These are phyloP conservation scores for Dreissena rostriformis DNA, from an alignment of 1,140 invertebrate species.

Conservation along the genomic window DNA sequence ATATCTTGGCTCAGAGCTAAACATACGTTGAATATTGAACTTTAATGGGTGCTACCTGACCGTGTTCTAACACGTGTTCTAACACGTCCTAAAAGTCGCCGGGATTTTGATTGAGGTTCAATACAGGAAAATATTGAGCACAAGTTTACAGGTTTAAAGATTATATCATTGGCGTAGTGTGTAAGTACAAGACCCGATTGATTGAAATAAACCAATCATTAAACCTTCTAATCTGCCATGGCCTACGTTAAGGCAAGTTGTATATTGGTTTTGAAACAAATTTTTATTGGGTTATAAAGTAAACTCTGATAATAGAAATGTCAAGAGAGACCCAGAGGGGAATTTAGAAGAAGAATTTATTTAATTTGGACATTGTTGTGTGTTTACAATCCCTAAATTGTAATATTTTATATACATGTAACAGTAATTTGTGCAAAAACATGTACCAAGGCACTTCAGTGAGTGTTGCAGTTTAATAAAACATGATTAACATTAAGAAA, in stretches of 20 bases:
- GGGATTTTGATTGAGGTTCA: conserved; percentile 42
- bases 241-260: conserved; percentile 2
- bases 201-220: background rate
- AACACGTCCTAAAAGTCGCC: conserved; percentile 36
- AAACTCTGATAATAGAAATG: background rate
- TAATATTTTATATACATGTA: too few species aligned
- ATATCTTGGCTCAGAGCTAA: conserved; percentile 24
- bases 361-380: too few species aligned
- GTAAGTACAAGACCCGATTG: background rate
- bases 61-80: conserved; percentile 34
- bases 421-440: too few species aligned
- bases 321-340: too few species aligned
- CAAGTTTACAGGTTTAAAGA: background rate
- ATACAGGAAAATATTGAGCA: conserved; percentile 11
- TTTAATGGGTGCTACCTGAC: conserved; percentile 6
- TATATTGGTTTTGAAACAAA: conserved; percentile 40
- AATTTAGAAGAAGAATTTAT: too few species aligned
- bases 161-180: background rate
- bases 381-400: too few species aligned
- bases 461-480: too few species aligned
- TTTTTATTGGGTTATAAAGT: conserved; percentile 2
- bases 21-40: conserved; percentile 1
- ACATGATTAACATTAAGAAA: too few species aligned
- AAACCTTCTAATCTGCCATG: conserved; percentile 13
- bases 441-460: too few species aligned